Base-by-base conservation (phyloP, 2,113 vertebrate genomes). In the Charadrius vociferus region DNA sequence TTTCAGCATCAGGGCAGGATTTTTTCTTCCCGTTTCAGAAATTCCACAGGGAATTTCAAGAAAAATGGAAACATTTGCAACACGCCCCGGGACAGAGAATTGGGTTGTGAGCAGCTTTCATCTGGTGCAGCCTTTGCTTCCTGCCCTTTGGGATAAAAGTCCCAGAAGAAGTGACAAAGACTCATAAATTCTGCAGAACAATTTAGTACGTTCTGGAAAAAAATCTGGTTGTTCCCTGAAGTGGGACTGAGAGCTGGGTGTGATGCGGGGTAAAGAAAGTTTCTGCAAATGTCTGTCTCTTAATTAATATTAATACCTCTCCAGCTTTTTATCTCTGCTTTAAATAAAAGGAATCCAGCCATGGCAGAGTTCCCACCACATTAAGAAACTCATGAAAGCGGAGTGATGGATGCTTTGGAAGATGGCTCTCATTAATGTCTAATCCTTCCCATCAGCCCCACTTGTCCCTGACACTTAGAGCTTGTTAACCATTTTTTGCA, bases 221-320 rank as follows among this genome's bases (percentile, higher is more conserved):
- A 93, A 93, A 67, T 63, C 67, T 32, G 52, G 41, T 93, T 88
- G 67, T 90, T 93, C 59, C 58, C 79, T 55, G 75, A 74, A 93
- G 68, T 77, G 72, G 82, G 77, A 47, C 47, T 17, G 86, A 86
- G 95, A 73, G 62, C 65, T 80, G 80, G 90, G 91, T 88, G 88
- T 88, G 91, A 97, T 0, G 2, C 0, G 1, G 90, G 82, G 82
- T 92, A 88, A 90, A 77, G 88, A 88, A 95, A 95, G 86, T 95
- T 97, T 95, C 94, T 93, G 83, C 1, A 9, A 86, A 72, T 95
- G 88, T 93, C 96, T 88, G 63, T 92, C 86, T 94, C 85, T 94
- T 93, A 96, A 95, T 97, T 95, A 96, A 97, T 97, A 97, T 95
- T 94, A 96, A 97, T 97, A 89, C 30, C 56, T 78, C 79, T 71